Evolutionary conservation across 2,888 invertebrate genomes (phyloP), one percentile per base, ranked within the genome.

Genomic region (Mayetiola destructor): DNA sequence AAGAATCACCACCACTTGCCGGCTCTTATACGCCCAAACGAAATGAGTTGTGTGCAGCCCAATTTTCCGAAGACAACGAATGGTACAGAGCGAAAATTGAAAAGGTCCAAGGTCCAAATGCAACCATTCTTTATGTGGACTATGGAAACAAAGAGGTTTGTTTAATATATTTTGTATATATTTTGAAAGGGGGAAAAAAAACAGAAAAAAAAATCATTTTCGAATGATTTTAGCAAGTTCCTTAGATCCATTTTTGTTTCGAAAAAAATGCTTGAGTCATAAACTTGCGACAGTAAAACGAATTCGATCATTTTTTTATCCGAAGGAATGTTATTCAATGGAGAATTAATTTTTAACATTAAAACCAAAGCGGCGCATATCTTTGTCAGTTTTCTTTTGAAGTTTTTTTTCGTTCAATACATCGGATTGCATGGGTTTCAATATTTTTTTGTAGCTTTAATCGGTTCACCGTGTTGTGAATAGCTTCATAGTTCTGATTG

Each of bases 51-150:
- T 95, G 94, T 67, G 96, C 94, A 20, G 94, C 96, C 32, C 82
- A 82, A 67, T 99, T 91, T 70, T 80, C 83, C 3, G 76, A 80
- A 29, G 96, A 96, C 68, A 84, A 88, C 61, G 85, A 89, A 66
- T 99, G 99, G 99, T 99, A 99, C 73, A 80, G 99, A 65, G 96
- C 91, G 0, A 88, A 84, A 69, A 80, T 96, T n/a, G 92, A 94
- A 67, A 87, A 82, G 66, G 73, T 88, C 1, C 73, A 79, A 56
- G 84, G 85, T 36, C 78, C 80, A 59, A 84, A 85, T 65, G 85
- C 84, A 14, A 80, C 81, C 56, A 86, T 99, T 32, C 78, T 88
- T 61, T 99, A 92, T 75, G 80, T 97, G 63, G 99, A 99, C 71
- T 99, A 93, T 68, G 99, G 99, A 63, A 99, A 99, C 72, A 80